Percentiles rank a stretch among this genome's conserved stretches.
Conservation (phyloP, 1,140 invertebrate genomes). For the Drosophila melanogaster region Release_6_plus_ISO1_MT NT_037436.4:17125001-17125500, state of each 20-base stretch:
- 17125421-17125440: conserved; percentile 5
- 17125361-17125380: conserved; percentile 37
- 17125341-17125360: conserved; percentile 12
- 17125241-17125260: not conserved
- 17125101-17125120: too few relatives aligned
- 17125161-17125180: not conserved
- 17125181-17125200: not conserved
- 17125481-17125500: conserved; percentile 1
- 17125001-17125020: too few relatives aligned
- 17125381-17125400: conserved; percentile 61
- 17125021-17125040: too few relatives aligned
- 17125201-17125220: conserved; percentile 11
- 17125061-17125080: too few relatives aligned
- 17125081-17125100: too few relatives aligned
- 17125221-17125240: conserved; percentile 6
- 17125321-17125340: conserved; percentile 68
- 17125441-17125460: conserved; percentile 29
- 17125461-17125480: conserved; percentile 49
- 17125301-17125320: conserved; percentile 63
- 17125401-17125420: conserved; percentile 71
- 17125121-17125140: too few relatives aligned
- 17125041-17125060: too few relatives aligned
- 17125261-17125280: conserved; percentile 14
- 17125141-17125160: not conserved
- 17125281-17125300: conserved; percentile 20